phyloP scores from a whole-genome alignment of 1,140 invertebrate species.

The Heliothis subflexa region DNA sequence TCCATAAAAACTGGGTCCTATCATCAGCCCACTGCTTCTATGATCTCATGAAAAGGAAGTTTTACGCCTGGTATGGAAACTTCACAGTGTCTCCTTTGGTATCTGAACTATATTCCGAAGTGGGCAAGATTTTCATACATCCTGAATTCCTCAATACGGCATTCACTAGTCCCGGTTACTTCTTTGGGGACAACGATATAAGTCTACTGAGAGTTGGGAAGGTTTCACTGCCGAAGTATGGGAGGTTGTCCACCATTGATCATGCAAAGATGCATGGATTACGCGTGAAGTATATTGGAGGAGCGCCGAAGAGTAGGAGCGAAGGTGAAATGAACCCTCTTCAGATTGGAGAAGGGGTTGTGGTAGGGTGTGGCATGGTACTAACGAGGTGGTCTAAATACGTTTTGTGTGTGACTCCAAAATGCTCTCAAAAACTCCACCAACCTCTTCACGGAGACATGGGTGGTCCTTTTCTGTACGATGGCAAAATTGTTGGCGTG shows the following conservation, averaged over 20 bases:
- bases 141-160: not conserved
- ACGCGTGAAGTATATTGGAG: slow-evolving; percentile 1
- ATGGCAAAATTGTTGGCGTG: slow-evolving; percentile 7
- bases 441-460: slow-evolving; percentile 7
- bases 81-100: not conserved
- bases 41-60: not conserved
- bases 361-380: not conserved
- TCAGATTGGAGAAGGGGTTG: not conserved
- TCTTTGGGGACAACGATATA: slow-evolving; percentile 23
- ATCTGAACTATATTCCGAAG: not conserved
- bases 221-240: not conserved
- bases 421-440: not conserved
- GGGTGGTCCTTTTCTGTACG: slow-evolving; percentile 8
- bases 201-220: not conserved
- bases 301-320: not conserved
- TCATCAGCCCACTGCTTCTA: slow-evolving; percentile 4
- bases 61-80: slow-evolving; percentile 14
- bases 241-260: not conserved
- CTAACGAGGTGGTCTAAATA: slow-evolving; percentile 7
- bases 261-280: slow-evolving; percentile 7
- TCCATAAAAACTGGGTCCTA: not conserved
- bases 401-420: not conserved
- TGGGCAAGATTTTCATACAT: slow-evolving; percentile 2
- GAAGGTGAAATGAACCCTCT: not conserved
- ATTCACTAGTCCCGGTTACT: not conserved